phyloP scores from a whole-genome alignment of 2,797 vertebrate genomes.

The Eulemur albifrons region DNA sequence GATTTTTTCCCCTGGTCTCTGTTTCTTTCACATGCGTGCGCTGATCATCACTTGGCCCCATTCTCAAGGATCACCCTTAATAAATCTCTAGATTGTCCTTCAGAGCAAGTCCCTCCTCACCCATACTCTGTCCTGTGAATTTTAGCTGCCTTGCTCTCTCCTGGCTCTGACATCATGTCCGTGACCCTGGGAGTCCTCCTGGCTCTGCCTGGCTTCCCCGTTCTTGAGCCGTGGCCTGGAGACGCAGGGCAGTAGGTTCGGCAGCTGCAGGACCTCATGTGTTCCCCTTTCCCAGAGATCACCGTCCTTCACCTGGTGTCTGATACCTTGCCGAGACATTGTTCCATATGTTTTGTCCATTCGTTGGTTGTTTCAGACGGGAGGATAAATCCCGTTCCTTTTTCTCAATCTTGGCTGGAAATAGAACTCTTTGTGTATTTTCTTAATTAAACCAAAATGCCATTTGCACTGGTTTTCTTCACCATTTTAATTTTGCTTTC shows the following conservation, averaged over 20 bases:
- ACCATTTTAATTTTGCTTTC: neutral
- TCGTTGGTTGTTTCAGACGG: neutral
- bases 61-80: neutral
- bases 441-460: neutral
- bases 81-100: neutral
- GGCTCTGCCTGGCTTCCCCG: neutral
- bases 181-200: neutral
- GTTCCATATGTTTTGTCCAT: neutral
- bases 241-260: neutral
- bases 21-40: neutral
- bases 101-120: neutral
- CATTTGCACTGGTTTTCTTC: neutral
- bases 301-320: neutral
- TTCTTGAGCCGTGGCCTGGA: neutral
- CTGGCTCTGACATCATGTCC: neutral
- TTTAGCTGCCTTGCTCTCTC: neutral
- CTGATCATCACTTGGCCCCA: neutral
- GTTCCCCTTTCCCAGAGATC: neutral
- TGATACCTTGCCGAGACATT: neutral
- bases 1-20: neutral
- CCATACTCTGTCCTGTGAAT: neutral
- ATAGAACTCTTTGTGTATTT: neutral
- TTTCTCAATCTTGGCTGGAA: neutral
- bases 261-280: neutral
- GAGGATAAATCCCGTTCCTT: neutral